phyloP scores from a whole-genome alignment of 1,140 invertebrate genomes.

The Leucophenga varia region DNA sequence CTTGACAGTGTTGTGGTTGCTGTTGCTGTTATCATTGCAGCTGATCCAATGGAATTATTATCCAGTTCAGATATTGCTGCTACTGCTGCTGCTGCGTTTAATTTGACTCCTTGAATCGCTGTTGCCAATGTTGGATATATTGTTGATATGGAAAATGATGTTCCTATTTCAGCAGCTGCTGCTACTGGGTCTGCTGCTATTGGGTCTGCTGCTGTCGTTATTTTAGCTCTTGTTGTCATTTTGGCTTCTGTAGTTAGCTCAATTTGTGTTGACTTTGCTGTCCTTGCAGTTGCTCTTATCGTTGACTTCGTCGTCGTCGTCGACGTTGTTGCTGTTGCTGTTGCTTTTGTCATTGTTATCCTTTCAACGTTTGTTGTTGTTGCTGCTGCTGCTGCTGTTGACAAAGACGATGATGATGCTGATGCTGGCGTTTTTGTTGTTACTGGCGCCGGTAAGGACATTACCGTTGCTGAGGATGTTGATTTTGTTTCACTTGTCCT shows the following conservation, averaged over 20 bases:
- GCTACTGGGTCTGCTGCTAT: not conserved
- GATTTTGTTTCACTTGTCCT: too few species aligned
- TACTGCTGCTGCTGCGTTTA: conserved; percentile 4
- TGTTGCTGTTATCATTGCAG: too few species aligned
- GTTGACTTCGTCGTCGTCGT: too few species aligned
- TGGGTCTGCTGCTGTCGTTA: not conserved
- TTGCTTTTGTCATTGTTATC: conserved; percentile 40
- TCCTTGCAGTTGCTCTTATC: conserved; percentile 5
- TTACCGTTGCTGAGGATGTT: too few species aligned
- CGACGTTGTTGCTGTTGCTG: conserved; percentile 19
- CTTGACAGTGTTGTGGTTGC: conserved; percentile 7
- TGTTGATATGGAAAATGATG: conserved; percentile 41
- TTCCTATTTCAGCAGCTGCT: conserved; percentile 11
- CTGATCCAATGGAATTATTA: conserved; percentile 36
- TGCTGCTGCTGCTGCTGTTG: conserved; percentile 6
- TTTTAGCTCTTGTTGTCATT: conserved; percentile 33
- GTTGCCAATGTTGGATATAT: conserved; percentile 26
- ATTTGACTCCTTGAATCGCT: not conserved
- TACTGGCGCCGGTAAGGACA: too few species aligned
- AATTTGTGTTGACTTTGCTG: conserved; percentile 41
- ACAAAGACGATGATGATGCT: conserved; percentile 2
- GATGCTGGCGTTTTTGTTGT: conserved; percentile 30
- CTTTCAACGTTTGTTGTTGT: conserved; percentile 14
- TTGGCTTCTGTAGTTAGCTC: conserved; percentile 34
- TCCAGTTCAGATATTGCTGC: not conserved